Evolutionary conservation across 2,113 vertebrate species (phyloP), one percentile per base, ranked within the genome.

Genomic region (Peromyscus californicus): DNA sequence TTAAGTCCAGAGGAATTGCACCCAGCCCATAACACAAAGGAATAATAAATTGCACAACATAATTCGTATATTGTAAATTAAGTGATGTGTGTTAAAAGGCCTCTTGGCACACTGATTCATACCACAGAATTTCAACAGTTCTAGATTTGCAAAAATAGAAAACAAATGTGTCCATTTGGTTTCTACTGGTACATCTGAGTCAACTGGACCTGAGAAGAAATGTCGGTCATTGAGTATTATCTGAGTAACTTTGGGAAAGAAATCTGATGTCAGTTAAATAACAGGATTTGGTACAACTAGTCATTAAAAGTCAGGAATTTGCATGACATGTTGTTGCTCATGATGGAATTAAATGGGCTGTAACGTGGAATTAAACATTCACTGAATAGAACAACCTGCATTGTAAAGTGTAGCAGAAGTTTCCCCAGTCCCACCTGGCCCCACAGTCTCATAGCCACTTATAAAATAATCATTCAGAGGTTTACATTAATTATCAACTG

Each of bases 231-330:
- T 19, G 33, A 65, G 7, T 13, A 12, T 0, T 74, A 39, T 45
- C 19, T 8, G 61, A 31, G 65, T 61, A 70, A 76, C 51, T 83
- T 93, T 54, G 51, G 42, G 24, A 19, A 75, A 65, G 69, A 88
- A 87, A 65, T 69, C 15, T 63, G 67, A 90, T 31, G 61, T 86
- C 26, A 89, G 33, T 94, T 75, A 90, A 93, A 31, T 26, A 90
- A 59, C 15, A 45, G 15, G 31, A 26, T 91, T 88, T 82, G 31
- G n/a, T 84, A 15, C 22, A 88, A 80, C 16, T 86, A 29, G 63
- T 54, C 45, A 65, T 54, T 48, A 61, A 89, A 42, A 54, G 13
- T n/a, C n/a, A 79, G 33, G 45, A 94, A 61, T 61, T 80, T 74
- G 42, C 8, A n/a, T 67, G 48, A 6, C 17, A 48, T 70, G 45